Base-by-base conservation (phyloP, 2,797 vertebrate genomes). In the Borostomias antarcticus region DNA sequence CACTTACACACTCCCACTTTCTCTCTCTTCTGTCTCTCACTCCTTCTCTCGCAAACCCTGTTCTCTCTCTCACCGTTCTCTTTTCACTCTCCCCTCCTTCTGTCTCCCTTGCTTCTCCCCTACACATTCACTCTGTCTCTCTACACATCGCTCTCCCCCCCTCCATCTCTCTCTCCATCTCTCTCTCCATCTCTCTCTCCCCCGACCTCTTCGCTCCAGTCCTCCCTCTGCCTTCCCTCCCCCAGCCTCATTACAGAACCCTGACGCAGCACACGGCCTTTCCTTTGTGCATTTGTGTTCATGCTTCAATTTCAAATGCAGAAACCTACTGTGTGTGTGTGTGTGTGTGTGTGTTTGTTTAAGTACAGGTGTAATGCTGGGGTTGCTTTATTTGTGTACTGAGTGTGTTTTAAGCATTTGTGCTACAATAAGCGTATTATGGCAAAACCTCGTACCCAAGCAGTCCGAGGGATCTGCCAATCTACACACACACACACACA, bases 381-480 rank as follows among this genome's bases (percentile, higher is more conserved):
- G 25, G 4, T 37, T 19, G n/a, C 8, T 10, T 43, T 51, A 1
- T 33, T 59, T 60, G 15, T 60, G 5, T 33, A 43, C 32, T 40
- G 51, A 64, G 45, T 72, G 58, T 77, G 57, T 78, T 71, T 54
- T 75, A 66, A 28, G 23, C 45, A 17, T 37, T 50, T 62, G 64
- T 53, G 52, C 58, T 35, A 64, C 23, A 54, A 58, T 62, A 19
- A 21, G 72, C 75, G 76, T 75, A 77, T 76, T 68, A 68, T 28
- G 66, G 66, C 78, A 80, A 77, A 70, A 66, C 62, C 59, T 52
- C 45, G 48, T 43, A 58, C 58, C 43, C 59, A 54, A 56, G 30
- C 59, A 50, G 48, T 74, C 58, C 54, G 78, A 82, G 78, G 45
- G 25, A 15, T 15, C 80, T 83, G 48, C 67, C 54, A 13, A 28